phyloP scores from a whole-genome alignment of 2,113 vertebrate species.

The Esox niger region DNA sequence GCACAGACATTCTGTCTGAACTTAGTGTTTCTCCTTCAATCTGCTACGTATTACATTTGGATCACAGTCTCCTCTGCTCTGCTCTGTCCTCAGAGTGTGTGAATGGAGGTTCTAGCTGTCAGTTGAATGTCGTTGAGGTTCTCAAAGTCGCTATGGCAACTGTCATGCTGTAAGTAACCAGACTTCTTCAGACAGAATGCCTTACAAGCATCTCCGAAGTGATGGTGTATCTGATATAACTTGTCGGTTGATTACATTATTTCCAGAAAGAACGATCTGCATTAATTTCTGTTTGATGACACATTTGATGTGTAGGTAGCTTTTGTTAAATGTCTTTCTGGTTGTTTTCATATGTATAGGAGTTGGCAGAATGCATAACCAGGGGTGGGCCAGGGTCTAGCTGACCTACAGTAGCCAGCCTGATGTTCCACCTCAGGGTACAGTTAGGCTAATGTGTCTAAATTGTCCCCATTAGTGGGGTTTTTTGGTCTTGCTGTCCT shows the following conservation, averaged over 20 bases:
- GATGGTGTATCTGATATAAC: conserved; percentile 41
- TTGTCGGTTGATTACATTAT: conserved; percentile 54
- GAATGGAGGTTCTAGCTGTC: conserved; percentile 27
- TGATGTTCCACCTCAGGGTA: not conserved
- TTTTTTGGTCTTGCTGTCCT: conserved; percentile 33
- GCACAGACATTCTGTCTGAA: too few relatives aligned
- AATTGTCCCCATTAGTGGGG: conserved; percentile 21
- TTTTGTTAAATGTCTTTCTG: conserved; percentile 14
- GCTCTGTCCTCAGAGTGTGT: conserved; percentile 27
- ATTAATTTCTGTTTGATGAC: conserved; percentile 50
- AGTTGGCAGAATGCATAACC: too few relatives aligned
- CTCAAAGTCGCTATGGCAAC: conserved; percentile 70
- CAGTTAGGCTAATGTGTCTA: not conserved
- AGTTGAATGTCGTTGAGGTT: conserved; percentile 56
- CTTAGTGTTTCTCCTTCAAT: too few relatives aligned
- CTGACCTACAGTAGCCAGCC: conserved; percentile 27
- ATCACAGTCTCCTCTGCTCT: not conserved
- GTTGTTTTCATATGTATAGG: conserved; percentile 49
- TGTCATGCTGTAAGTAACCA: conserved; percentile 51
- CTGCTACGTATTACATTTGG: not conserved
- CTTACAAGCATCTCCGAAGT: conserved; percentile 28
- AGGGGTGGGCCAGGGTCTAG: conserved; percentile 32
- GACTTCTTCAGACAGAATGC: conserved; percentile 31
- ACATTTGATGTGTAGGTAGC: conserved; percentile 19
- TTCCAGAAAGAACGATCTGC: conserved; percentile 8